Base-by-base conservation (phyloP, 2,113 vertebrate genomes). In the Drymodes brunneopygia region DNA sequence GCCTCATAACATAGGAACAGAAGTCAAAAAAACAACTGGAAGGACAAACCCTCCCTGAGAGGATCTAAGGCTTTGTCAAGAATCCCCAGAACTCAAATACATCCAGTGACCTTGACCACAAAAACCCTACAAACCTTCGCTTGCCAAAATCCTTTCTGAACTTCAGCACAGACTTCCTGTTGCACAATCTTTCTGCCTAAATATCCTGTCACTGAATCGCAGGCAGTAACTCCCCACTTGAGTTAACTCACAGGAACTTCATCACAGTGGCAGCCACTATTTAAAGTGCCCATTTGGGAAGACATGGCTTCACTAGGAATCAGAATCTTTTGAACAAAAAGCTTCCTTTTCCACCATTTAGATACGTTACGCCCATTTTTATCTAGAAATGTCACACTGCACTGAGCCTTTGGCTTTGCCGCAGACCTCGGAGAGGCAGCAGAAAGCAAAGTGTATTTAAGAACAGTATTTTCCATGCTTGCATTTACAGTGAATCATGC, bases 101-200 rank as follows among this genome's bases (percentile, higher is more conserved):
- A 84, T 5, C 35, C 75, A 88, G 44, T 75, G 86, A 90, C 93
- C 88, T 86, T 93, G 92, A 93, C 90, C 93, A 84, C 0, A 0
- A 81, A 95, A 92, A 81, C 53, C 71, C 87, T 50, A 62, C 62
- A 56, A 88, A 86, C 36, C 67, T 66, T 7, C 19, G 71, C 81
- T 51, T 90, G 92, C 93, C 83, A 94, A 96, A 97, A 84, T 57
- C 45, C 42, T 61, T 83, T 74, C 75, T 88, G 70, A 92, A 81
- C 75, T 84, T 73, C 75, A 84, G 88, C 82, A 53, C 0, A 86
- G 79, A 60, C 65, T 96, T 97, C 93, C 95, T 74, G 71, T 95
- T 97, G 90, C 90, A 84, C 88, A 95, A 75, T 20, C 77, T 60
- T 74, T 64, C 82, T 86, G 82, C 82, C 88, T 61, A 71, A 93